Evolutionary conservation across 1,140 invertebrate species (phyloP), one percentile per base, ranked within the genome.

Genomic region (Sesamia nonagrioides): DNA sequence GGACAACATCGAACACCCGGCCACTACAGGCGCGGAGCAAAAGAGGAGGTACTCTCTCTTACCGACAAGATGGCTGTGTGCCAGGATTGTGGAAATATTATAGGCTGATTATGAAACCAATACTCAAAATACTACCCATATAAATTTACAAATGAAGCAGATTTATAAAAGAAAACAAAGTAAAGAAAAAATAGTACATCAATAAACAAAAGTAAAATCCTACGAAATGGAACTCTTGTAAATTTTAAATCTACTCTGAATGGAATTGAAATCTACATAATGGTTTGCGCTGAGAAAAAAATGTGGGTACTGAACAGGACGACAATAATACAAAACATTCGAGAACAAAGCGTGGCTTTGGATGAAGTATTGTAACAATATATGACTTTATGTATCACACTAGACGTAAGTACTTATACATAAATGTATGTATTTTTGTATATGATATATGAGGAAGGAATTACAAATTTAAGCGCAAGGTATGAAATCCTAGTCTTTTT

Each of bases 241-340:
- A 81, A 82, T 78, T 77, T 77, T 81, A 81, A 81, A 81, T 81
- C 76, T 58, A 66, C 74, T 52, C 35, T 71, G 66, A 79, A 77
- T 74, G 48, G 75, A 78, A 80, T 80, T 75, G 72, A 78, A 82
- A 80, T 72, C 66, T 72, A 79, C 81, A 69, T 73, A 79, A 82
- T 74, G 81, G 71, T 63, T 77, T 60, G 71, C 35, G 60, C 75
- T 74, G 45, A 50, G 56, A 81, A 81, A 37, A 77, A 81, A 81
- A n/a, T 78, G 69, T 72, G 75, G 78, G 69, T 74, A 60, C 40
- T 60, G 60, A 74, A 74, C 42, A 52, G 72, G 56, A 54, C 40
- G 78, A 76, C 75, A 78, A 78, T 77, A 73, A 75, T 48, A 77
- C 69, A 56, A 74, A 73, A 74, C 69, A 80, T 73, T 76, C 13